phyloP scores from a whole-genome alignment of 30 jellyfish, hydroid and myxozoan genomes.

The Sanderia malayensis region DNA sequence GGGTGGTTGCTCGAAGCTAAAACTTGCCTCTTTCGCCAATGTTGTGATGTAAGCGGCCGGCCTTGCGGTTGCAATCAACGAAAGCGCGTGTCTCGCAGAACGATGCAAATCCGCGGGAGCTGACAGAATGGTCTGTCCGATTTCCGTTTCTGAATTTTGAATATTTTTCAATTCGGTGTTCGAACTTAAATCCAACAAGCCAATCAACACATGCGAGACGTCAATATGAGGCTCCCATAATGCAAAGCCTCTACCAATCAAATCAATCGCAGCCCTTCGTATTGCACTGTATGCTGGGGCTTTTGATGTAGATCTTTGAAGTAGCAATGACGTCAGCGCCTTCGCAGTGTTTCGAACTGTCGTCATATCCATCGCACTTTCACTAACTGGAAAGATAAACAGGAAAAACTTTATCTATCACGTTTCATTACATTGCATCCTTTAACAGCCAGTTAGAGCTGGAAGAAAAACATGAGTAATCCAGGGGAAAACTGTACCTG shows the following conservation, averaged over 20 bases:
- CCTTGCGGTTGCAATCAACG: slow-evolving; percentile 89
- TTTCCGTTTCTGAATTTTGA: slow-evolving; percentile 47
- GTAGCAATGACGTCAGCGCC: slow-evolving; percentile 86
- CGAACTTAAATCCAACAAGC: slow-evolving; percentile 85
- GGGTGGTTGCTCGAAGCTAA: too few species aligned
- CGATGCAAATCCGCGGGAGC: slow-evolving; percentile 94
- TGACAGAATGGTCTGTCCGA: slow-evolving; percentile 44
- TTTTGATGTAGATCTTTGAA: slow-evolving; percentile 69
- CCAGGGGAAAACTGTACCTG: too few species aligned
- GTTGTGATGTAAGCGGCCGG: slow-evolving; percentile 95
- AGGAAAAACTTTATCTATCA: too few species aligned
- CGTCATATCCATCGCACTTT: slow-evolving; percentile 76
- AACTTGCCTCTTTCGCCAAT: slow-evolving; percentile 83
- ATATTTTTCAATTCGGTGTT: slow-evolving; percentile 42
- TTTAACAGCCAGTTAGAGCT: too few species aligned
- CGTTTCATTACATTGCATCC: too few species aligned
- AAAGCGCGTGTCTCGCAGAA: slow-evolving; percentile 85
- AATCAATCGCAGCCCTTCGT: slow-evolving; percentile 88
- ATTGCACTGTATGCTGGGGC: slow-evolving; percentile 91
- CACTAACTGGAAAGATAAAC: slow-evolving; percentile 38
- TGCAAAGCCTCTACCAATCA: slow-evolving; percentile 97
- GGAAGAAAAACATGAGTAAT: too few species aligned
- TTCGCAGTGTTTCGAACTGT: slow-evolving; percentile 85
- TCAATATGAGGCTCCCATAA: slow-evolving; percentile 95
- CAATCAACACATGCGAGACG: slow-evolving; percentile 86